A percentile compares a stretch with the other conserved stretches of the same genome.
phyloP scores from a whole-genome alignment of 2,888 invertebrate genomes.

The Hoplodrina blanda region DNA sequence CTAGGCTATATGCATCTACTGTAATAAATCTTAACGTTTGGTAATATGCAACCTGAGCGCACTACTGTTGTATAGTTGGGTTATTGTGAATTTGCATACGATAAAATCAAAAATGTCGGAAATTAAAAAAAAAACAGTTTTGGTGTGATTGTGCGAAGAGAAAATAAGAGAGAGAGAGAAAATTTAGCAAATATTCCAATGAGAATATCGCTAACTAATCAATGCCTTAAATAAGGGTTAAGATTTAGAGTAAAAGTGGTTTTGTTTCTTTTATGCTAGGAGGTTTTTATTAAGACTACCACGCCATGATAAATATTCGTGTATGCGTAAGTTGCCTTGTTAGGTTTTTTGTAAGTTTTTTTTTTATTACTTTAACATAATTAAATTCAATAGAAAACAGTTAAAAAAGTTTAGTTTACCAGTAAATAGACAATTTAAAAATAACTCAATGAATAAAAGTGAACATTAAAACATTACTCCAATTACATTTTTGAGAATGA shows the following conservation, averaged over 20 bases:
- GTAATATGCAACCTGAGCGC: conserved; percentile 79
- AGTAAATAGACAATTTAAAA: neutral
- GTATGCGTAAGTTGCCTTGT: neutral
- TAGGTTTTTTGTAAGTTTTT: neutral
- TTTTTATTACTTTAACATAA: neutral
- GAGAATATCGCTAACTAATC: neutral
- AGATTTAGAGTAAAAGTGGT: neutral
- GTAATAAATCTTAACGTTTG: conserved; percentile 83
- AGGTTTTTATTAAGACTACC: neutral
- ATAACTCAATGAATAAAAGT: neutral
- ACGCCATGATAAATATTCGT: neutral
- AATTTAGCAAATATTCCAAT: too few relatives aligned
- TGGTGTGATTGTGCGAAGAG: too few relatives aligned
- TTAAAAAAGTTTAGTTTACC: neutral
- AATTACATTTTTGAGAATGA: neutral
- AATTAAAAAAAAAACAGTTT: neutral
- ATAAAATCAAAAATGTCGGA: neutral
- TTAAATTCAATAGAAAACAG: neutral
- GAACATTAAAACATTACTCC: neutral
- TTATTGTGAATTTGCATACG: conserved; percentile 18
- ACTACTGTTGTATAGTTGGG: conserved; percentile 47
- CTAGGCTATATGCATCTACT: conserved; percentile 76
- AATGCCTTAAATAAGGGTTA: neutral
- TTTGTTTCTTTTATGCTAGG: too few relatives aligned
- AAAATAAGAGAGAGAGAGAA: too few relatives aligned